phyloP scores from a whole-genome alignment of 2,797 vertebrate genomes.

The Emydoidea blandingii region DNA sequence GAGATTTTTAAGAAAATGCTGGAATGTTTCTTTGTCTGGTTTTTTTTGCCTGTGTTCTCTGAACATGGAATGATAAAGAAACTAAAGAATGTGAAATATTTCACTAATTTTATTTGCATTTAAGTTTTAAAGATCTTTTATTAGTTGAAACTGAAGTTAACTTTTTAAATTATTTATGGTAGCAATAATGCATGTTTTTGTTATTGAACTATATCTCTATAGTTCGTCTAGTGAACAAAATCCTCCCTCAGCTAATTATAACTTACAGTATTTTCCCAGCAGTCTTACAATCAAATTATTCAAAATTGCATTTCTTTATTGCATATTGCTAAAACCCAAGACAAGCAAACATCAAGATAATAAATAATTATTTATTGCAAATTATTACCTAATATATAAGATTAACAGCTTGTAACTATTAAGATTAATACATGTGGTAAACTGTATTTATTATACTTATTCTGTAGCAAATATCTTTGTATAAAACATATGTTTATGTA shows the following conservation, averaged over 20 bases:
- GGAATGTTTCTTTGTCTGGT: neutral
- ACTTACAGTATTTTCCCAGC: constrained; percentile 85
- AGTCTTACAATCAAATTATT: constrained; percentile 90
- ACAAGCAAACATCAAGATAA: constrained; percentile 91
- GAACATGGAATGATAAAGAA: constrained; percentile 29
- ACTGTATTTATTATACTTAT: constrained; percentile 99
- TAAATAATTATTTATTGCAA: constrained; percentile 99
- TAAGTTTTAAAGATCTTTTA: constrained; percentile 76
- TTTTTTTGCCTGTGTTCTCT: neutral
- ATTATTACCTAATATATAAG: constrained; percentile 99
- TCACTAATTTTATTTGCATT: constrained; percentile 76
- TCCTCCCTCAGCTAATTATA: constrained; percentile 85
- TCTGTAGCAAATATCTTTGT: constrained; percentile 93
- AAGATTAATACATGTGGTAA: constrained; percentile 93
- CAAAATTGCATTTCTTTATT: constrained; percentile 91
- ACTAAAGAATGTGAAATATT: constrained; percentile 65
- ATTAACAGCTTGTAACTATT: constrained; percentile 98
- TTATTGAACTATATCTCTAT: constrained; percentile 79
- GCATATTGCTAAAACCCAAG: constrained; percentile 89
- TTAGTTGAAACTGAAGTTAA: constrained; percentile 79
- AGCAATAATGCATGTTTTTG: constrained; percentile 81
- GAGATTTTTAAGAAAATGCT: neutral
- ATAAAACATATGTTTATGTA: constrained; percentile 97
- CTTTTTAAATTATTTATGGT: constrained; percentile 85
- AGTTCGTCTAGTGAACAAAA: constrained; percentile 81